Conservation (phyloP, 1,140 invertebrate genomes). For the Fopius arisanus region DNA sequence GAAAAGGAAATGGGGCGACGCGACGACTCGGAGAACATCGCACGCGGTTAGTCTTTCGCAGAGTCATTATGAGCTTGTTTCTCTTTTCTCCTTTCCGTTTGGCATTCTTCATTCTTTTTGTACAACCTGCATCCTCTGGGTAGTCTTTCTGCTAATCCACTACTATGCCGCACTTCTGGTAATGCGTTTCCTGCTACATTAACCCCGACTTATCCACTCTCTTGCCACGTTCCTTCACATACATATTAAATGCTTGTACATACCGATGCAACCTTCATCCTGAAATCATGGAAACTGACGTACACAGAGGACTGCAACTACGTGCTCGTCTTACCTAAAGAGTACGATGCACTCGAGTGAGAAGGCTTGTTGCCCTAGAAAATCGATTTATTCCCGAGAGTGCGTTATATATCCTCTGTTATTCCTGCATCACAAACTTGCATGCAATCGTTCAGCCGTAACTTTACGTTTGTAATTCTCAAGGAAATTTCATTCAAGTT, state of each 20-base stretch:
- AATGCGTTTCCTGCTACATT: conserved; percentile 60
- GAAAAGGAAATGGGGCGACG: not conserved
- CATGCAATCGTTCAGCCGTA: not conserved
- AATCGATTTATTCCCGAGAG: not conserved
- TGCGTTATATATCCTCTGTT: not conserved
- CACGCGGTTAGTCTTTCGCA: conserved; percentile 26
- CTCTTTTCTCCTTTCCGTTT: conserved; percentile 4
- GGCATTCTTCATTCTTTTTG: conserved; percentile 15
- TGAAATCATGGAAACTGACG: conserved; percentile 27
- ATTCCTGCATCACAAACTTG: not conserved
- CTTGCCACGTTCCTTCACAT: conserved; percentile 10
- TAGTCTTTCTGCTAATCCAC: conserved; percentile 35
- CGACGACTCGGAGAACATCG: conserved; percentile 12
- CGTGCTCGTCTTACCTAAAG: not conserved
- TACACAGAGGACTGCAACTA: conserved; percentile 14
- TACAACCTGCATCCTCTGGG: conserved; percentile 36
- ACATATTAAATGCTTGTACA: conserved; percentile 15
- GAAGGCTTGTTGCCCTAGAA: not conserved
- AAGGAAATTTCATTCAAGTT: not conserved
- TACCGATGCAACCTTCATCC: not conserved
- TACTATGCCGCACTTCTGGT: conserved; percentile 48
- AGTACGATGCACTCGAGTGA: not conserved
- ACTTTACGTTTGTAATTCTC: not conserved
- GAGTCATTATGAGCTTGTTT: conserved; percentile 37
- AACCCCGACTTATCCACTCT: conserved; percentile 43